These are phyloP conservation scores for Catalaphyllia jardinei DNA, from an alignment of 64 coral and sea anemone genomes.

Conservation along the genomic window DNA sequence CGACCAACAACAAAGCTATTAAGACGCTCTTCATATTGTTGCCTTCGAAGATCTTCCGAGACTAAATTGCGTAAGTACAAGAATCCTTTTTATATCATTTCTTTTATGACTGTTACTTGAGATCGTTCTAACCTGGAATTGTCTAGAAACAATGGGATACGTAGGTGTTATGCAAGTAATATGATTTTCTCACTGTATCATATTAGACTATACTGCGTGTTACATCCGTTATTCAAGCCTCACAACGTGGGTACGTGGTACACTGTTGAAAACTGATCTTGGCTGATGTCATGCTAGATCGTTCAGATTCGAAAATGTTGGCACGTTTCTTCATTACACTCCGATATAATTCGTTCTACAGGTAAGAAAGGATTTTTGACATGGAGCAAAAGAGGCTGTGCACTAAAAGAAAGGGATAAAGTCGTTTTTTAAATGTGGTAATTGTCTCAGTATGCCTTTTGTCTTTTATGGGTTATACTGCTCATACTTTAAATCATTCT, in stretches of 20 bases:
- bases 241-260: no score
- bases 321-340: neutral
- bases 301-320: neutral
- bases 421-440: no score
- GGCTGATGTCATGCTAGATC: neutral
- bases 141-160: neutral
- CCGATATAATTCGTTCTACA: neutral
- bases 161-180: neutral
- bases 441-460: no score
- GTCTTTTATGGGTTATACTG: no score
- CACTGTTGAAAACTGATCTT: neutral
- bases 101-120: neutral
- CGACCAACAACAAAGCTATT: slow-evolving; percentile 4
- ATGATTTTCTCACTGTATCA: neutral
- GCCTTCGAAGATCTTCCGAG: neutral
- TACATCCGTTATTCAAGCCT: neutral
- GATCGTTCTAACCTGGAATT: neutral
- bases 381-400: no score
- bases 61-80: neutral
- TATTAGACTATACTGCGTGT: neutral
- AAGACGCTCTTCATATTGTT: slow-evolving; percentile 8
- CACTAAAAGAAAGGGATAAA: no score
- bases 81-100: neutral
- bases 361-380: no score
- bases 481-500: no score